Percentiles rank a stretch among this genome's conserved stretches.
Evolutionary conservation across 2,888 invertebrate genomes (phyloP).

Genomic region (Cataglyphis altisquamis): DNA sequence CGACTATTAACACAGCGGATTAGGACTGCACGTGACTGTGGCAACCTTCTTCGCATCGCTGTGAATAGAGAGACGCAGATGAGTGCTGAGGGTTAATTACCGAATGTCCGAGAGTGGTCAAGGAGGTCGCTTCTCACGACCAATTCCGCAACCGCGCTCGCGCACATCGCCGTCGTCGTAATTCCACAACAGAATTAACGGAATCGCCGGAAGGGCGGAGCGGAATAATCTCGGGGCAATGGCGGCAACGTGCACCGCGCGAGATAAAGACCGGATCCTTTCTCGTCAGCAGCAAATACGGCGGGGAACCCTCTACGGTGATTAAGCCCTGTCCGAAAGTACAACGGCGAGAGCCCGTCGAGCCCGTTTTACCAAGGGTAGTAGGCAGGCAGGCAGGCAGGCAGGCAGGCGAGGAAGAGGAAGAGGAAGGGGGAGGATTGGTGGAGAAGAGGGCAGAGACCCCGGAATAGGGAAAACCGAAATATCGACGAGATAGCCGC

Average conservation of each 20-base stretch:
- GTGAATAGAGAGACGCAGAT: constrained; percentile 32
- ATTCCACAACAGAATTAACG: constrained; percentile 71
- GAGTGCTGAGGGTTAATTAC: constrained; percentile 49
- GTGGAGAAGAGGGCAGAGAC: constrained; percentile 56
- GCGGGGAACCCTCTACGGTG: constrained; percentile 69
- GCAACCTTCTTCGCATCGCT: constrained; percentile 26
- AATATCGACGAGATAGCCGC: constrained; percentile 78
- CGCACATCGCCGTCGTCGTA: constrained; percentile 53
- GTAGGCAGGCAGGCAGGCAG: constrained; percentile 44
- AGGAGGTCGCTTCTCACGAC: constrained; percentile 38
- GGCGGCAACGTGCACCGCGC: constrained; percentile 71
- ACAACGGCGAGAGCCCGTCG: constrained; percentile 64
- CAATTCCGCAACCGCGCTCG: constrained; percentile 52
- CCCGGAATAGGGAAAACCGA: constrained; percentile 75
- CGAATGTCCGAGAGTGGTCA: constrained; percentile 48
- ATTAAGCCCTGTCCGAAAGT: constrained; percentile 75
- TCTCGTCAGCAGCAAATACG: constrained; percentile 65
- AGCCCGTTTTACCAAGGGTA: constrained; percentile 60
- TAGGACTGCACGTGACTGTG: constrained; percentile 16
- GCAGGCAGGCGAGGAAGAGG: constrained; percentile 21
- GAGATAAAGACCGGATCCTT: constrained; percentile 74
- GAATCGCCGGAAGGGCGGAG: constrained; percentile 65
- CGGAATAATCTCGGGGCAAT: constrained; percentile 72
- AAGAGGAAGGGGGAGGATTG: constrained; percentile 13
- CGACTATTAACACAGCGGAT: constrained; percentile 33